phyloP scores from a whole-genome alignment of 2,888 invertebrate species.

The Anticlea derivata region DNA sequence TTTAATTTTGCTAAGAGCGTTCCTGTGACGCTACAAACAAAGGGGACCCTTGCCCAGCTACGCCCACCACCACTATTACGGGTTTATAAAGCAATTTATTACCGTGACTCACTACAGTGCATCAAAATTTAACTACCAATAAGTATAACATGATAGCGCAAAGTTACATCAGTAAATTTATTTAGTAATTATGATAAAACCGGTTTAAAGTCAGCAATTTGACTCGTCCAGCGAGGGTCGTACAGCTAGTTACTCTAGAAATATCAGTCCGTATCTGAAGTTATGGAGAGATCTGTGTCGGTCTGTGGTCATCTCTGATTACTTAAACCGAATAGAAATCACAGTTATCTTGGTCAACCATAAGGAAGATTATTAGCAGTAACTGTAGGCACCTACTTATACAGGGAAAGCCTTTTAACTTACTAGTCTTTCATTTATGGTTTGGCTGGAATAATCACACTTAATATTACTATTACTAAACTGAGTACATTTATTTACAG shows the following conservation, averaged over 20 bases:
- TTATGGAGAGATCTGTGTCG: slow-evolving; percentile 58
- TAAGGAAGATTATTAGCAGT: slow-evolving; percentile 39
- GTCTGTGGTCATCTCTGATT: slow-evolving; percentile 70
- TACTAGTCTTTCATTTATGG: slow-evolving; percentile 12
- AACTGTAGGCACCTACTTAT: too few species aligned
- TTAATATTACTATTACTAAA: neutral
- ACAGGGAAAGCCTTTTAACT: slow-evolving; percentile 23
- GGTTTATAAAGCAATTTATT: slow-evolving; percentile 70
- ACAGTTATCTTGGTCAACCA: slow-evolving; percentile 50
- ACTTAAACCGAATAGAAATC: slow-evolving; percentile 58
- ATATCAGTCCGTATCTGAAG: slow-evolving; percentile 45
- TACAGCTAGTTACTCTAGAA: slow-evolving; percentile 51
- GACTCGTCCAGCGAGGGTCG: slow-evolving; percentile 58
- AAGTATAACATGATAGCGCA: slow-evolving; percentile 41
- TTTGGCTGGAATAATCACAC: slow-evolving; percentile 15
- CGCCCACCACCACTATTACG: slow-evolving; percentile 68
- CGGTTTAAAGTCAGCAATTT: slow-evolving; percentile 55
- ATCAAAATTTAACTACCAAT: slow-evolving; percentile 55
- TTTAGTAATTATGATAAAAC: slow-evolving; percentile 43
- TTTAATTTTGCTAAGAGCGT: slow-evolving; percentile 80
- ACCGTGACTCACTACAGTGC: slow-evolving; percentile 67
- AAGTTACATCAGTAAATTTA: slow-evolving; percentile 45
- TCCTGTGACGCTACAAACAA: slow-evolving; percentile 75
- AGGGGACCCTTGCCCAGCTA: slow-evolving; percentile 73
- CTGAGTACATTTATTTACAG: too few species aligned